Conservation (phyloP, 2,888 invertebrate species). For the Papilio gigon region DNA sequence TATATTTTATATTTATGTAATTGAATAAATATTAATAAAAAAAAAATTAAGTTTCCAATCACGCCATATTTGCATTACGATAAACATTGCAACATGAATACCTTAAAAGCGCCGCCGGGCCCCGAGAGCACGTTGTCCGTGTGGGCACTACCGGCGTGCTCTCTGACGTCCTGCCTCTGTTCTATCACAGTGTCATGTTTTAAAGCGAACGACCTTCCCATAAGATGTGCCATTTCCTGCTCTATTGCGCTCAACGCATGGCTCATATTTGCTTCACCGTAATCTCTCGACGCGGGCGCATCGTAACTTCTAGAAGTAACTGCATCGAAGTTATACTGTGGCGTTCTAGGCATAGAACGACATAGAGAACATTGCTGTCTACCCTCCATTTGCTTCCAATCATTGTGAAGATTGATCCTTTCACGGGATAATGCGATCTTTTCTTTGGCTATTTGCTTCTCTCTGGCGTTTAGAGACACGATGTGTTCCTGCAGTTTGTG, state of each 20-base stretch:
- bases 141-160: slow-evolving; percentile 53
- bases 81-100: background rate
- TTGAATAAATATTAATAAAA: too few species aligned
- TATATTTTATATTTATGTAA: too few species aligned
- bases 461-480: slow-evolving; percentile 78
- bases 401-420: slow-evolving; percentile 80
- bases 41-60: too few species aligned
- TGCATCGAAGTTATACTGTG: slow-evolving; percentile 54
- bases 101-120: slow-evolving; percentile 44
- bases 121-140: slow-evolving; percentile 51
- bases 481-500: slow-evolving; percentile 82
- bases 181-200: slow-evolving; percentile 47
- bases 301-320: slow-evolving; percentile 60
- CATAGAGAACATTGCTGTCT: slow-evolving; percentile 73
- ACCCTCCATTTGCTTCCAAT: slow-evolving; percentile 74
- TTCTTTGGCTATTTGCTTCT: slow-evolving; percentile 84
- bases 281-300: slow-evolving; percentile 64
- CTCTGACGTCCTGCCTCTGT: slow-evolving; percentile 47
- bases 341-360: slow-evolving; percentile 62
- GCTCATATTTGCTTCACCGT: slow-evolving; percentile 56
- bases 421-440: slow-evolving; percentile 83
- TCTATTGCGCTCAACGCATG: slow-evolving; percentile 67
- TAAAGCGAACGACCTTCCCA: slow-evolving; percentile 55
- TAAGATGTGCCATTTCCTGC: slow-evolving; percentile 68
- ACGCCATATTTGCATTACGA: slow-evolving; percentile 19